A percentile compares a stretch with the other conserved stretches of the same genome.
Evolutionary conservation across 2,888 invertebrate genomes (phyloP).

Genomic region (Uloborus plumipes): DNA sequence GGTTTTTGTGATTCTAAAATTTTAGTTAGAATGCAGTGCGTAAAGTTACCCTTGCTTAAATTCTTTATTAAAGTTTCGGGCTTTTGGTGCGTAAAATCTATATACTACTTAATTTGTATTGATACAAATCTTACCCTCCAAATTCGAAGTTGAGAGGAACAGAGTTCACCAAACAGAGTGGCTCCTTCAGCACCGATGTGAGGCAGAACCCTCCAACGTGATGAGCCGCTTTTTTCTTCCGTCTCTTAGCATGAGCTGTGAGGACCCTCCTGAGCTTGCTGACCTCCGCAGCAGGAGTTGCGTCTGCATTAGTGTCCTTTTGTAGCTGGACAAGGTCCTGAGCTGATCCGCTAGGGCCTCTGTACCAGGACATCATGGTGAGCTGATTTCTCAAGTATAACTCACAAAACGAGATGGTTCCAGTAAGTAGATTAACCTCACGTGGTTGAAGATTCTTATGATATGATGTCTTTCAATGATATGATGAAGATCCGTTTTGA

Average conservation of each 20-base stretch:
- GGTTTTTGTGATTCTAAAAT: too few relatives aligned
- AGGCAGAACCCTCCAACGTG: constrained; percentile 69
- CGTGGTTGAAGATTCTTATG: too few relatives aligned
- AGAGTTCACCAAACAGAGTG: constrained; percentile 71
- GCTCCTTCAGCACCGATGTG: constrained; percentile 71
- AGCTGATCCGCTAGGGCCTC: constrained; percentile 59
- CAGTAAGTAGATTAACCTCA: too few relatives aligned
- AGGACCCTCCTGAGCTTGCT: constrained; percentile 71
- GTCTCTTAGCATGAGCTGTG: constrained; percentile 70
- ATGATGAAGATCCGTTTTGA: too few relatives aligned
- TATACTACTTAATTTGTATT: too few relatives aligned
- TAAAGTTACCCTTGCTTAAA: too few relatives aligned
- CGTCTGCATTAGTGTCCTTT: constrained; percentile 35
- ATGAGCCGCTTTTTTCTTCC: constrained; percentile 64
- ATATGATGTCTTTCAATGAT: too few relatives aligned
- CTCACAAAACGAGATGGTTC: not conserved
- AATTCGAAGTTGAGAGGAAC: constrained; percentile 70
- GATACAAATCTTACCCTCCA: constrained; percentile 44
- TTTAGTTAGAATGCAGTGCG: too few relatives aligned
- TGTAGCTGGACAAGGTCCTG: constrained; percentile 56
- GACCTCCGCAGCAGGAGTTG: constrained; percentile 50
- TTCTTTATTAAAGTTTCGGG: too few relatives aligned
- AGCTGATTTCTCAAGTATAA: not conserved
- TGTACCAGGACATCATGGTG: constrained; percentile 48
- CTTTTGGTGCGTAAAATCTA: too few relatives aligned